These are phyloP conservation scores for Engystomops pustulosus DNA, from an alignment of 2,113 vertebrate genomes.

Conservation along the genomic window DNA sequence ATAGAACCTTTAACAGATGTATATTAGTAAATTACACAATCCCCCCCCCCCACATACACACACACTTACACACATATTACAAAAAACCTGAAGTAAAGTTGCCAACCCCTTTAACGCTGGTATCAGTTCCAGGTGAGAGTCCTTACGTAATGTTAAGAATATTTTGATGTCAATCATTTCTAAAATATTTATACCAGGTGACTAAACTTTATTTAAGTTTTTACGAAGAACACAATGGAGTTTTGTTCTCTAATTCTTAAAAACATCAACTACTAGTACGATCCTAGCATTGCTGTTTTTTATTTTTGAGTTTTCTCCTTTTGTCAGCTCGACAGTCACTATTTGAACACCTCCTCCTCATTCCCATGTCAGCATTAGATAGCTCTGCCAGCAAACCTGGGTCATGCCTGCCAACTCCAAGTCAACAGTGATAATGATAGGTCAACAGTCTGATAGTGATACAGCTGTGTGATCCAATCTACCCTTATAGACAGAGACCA, in stretches of 20 bases:
- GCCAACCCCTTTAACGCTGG: no score
- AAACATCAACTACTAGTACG: neutral
- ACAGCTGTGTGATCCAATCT: constrained; percentile 44
- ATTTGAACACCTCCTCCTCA: constrained; percentile 3
- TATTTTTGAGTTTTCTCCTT: neutral
- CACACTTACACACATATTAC: no score
- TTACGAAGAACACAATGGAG: neutral
- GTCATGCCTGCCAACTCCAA: constrained; percentile 42
- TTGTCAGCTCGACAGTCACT: constrained; percentile 12
- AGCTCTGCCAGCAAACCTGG: constrained; percentile 20
- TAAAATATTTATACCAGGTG: neutral
- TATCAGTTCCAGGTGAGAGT: no score
- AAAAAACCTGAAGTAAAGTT: no score
- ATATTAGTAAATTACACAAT: no score
- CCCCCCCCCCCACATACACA: no score
- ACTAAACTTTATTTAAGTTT: neutral
- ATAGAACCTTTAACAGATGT: no score
- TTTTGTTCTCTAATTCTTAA: neutral
- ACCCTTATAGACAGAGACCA: constrained; percentile 5
- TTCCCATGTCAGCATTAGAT: constrained; percentile 33
- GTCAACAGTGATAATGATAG: constrained; percentile 46
- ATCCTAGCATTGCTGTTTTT: neutral
- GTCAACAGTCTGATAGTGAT: constrained; percentile 45
- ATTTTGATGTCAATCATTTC: no score
- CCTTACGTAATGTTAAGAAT: no score